Conservation (phyloP, 2,113 vertebrate genomes). For the Ceratotherium simum region DNA sequence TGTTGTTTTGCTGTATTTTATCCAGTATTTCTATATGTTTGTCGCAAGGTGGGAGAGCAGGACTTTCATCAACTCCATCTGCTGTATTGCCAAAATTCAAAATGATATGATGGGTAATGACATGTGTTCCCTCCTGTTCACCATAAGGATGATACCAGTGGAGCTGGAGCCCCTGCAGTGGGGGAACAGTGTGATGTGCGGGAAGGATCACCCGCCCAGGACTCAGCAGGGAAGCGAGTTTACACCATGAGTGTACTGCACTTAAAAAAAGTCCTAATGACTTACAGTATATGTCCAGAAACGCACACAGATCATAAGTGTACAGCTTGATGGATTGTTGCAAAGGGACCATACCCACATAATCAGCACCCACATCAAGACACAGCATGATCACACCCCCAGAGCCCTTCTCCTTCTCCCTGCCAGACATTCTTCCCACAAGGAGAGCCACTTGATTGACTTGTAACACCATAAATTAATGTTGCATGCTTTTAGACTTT, state of each 20-base stretch:
- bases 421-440: not conserved
- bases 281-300: not conserved
- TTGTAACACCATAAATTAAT: accelerated
- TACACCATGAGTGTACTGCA: no score
- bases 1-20: not conserved
- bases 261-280: not conserved
- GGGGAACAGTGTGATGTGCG: not conserved
- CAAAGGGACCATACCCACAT: no score
- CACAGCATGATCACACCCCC: not conserved
- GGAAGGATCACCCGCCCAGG: not conserved
- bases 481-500: no score
- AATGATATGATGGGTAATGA: not conserved
- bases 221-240: not conserved
- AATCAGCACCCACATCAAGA: not conserved
- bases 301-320: not conserved
- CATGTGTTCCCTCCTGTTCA: not conserved
- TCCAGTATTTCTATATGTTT: not conserved
- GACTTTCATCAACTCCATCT: not conserved
- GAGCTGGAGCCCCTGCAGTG: not conserved
- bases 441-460: not conserved
- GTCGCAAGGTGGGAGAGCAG: not conserved
- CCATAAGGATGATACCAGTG: not conserved
- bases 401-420: not conserved
- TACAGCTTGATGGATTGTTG: not conserved
- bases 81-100: not conserved